Conservation (phyloP, 2,797 vertebrate genomes). For the Hephaestus fuliginosus region DNA sequence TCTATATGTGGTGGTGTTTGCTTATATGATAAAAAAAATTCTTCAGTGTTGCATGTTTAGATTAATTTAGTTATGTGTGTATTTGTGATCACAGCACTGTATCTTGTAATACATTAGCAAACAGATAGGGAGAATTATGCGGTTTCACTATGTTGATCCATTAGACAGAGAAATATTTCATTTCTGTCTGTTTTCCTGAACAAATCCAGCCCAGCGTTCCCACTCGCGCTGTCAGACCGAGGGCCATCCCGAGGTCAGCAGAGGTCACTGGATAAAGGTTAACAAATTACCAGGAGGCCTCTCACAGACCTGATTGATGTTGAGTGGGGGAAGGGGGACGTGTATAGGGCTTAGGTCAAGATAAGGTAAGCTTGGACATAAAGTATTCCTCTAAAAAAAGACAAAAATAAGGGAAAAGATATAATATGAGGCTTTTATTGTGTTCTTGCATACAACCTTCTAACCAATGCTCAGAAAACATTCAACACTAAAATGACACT, state of each 20-base stretch:
- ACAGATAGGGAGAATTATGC: background rate
- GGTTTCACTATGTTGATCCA: slow-evolving; percentile 17
- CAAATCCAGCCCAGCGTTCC: slow-evolving; percentile 37
- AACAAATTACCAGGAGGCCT: slow-evolving; percentile 77
- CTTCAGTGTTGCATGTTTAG: slow-evolving; percentile 21
- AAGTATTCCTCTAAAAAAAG: slow-evolving; percentile 20
- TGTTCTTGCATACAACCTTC: background rate
- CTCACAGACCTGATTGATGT: slow-evolving; percentile 77
- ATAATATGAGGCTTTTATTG: background rate
- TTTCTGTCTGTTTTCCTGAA: slow-evolving; percentile 32
- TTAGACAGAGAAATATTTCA: background rate
- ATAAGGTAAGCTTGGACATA: slow-evolving; percentile 53
- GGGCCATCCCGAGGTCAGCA: slow-evolving; percentile 68
- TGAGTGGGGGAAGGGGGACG: slow-evolving; percentile 39
- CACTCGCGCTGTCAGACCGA: slow-evolving; percentile 45
- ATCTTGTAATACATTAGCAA: slow-evolving; percentile 16
- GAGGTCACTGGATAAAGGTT: slow-evolving; percentile 80
- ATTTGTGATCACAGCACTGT: slow-evolving; percentile 21
- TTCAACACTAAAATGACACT: background rate
- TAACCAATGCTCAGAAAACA: background rate
- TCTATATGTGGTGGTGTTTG: slow-evolving; percentile 41
- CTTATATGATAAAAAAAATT: slow-evolving; percentile 34
- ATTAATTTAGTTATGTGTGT: slow-evolving; percentile 25
- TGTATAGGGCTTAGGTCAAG: slow-evolving; percentile 45
- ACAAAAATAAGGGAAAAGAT: background rate